A percentile compares a stretch with the other conserved stretches of the same genome.
These are phyloP conservation scores for Drosophila merina DNA, from an alignment of 2,888 invertebrate species.

Conservation along the genomic window DNA sequence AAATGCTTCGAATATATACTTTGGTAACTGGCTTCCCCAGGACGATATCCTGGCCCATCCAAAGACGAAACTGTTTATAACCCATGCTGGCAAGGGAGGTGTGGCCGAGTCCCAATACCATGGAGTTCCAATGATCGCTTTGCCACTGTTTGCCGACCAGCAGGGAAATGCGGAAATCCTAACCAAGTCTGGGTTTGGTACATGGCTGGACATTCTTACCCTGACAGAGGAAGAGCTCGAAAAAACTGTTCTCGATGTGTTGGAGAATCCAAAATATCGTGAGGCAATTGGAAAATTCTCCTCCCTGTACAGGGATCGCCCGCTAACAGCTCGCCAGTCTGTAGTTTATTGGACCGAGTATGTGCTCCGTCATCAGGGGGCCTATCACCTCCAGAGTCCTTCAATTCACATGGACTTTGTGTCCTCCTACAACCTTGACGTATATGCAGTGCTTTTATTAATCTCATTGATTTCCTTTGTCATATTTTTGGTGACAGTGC, in stretches of 20 bases:
- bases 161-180: constrained; percentile 55
- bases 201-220: constrained; percentile 41
- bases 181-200: constrained; percentile 60
- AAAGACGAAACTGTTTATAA: constrained; percentile 86
- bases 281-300: constrained; percentile 83
- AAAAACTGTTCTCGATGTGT: constrained; percentile 57
- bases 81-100: constrained; percentile 88
- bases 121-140: constrained; percentile 84
- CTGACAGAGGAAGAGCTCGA: constrained; percentile 50
- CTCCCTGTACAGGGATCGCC: constrained; percentile 85
- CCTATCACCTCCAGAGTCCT: constrained; percentile 85
- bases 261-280: constrained; percentile 59
- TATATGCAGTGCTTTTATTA: constrained; percentile 57
- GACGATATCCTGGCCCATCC: constrained; percentile 87
- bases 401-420: constrained; percentile 83
- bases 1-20: constrained; percentile 86
- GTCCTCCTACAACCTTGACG: constrained; percentile 84
- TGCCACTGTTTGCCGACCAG: constrained; percentile 77
- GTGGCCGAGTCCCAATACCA: constrained; percentile 86
- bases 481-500: neutral
- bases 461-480: neutral
- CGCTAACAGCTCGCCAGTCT: constrained; percentile 84
- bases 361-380: constrained; percentile 85
- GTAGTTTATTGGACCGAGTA: constrained; percentile 86
- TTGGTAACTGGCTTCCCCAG: constrained; percentile 88